These are phyloP conservation scores for Zeus faber DNA, from an alignment of 2,113 vertebrate genomes.

Conservation along the genomic window DNA sequence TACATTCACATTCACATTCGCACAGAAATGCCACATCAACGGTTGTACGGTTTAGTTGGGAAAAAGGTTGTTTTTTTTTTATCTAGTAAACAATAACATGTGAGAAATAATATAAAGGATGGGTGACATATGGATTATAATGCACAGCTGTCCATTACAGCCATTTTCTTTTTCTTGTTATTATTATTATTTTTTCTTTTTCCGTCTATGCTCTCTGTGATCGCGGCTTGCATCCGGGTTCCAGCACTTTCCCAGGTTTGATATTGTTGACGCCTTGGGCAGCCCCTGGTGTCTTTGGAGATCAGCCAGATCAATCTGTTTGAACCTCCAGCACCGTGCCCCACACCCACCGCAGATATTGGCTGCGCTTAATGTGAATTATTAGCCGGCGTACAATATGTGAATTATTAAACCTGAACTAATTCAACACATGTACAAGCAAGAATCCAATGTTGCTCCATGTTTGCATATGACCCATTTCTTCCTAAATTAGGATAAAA, in stretches of 20 bases:
- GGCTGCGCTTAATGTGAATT: slow-evolving; percentile 38
- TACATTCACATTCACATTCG: background rate
- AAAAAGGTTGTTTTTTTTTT: no score
- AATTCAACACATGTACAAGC: slow-evolving; percentile 17
- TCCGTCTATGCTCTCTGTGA: no score
- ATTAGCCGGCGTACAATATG: slow-evolving; percentile 24
- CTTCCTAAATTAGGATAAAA: slow-evolving; percentile 7
- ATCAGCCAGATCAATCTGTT: slow-evolving; percentile 40
- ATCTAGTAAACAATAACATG: slow-evolving; percentile 5
- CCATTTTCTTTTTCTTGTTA: no score
- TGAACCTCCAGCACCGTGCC: background rate
- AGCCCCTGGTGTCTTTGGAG: slow-evolving; percentile 18
- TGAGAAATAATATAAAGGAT: slow-evolving; percentile 19
- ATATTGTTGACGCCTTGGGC: slow-evolving; percentile 46
- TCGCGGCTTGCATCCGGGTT: slow-evolving; percentile 29
- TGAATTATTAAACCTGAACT: slow-evolving; percentile 45
- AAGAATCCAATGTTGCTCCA: slow-evolving; percentile 27
- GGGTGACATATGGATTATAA: slow-evolving; percentile 10
- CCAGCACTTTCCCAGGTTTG: slow-evolving; percentile 30
- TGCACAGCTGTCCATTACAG: no score
- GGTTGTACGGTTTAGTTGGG: no score
- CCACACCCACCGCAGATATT: slow-evolving; percentile 16
- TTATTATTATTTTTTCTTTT: no score
- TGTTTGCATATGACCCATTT: no score
- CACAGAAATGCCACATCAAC: no score